phyloP scores from a whole-genome alignment of 2,113 vertebrate genomes.

The Aleadryas rufinucha region DNA sequence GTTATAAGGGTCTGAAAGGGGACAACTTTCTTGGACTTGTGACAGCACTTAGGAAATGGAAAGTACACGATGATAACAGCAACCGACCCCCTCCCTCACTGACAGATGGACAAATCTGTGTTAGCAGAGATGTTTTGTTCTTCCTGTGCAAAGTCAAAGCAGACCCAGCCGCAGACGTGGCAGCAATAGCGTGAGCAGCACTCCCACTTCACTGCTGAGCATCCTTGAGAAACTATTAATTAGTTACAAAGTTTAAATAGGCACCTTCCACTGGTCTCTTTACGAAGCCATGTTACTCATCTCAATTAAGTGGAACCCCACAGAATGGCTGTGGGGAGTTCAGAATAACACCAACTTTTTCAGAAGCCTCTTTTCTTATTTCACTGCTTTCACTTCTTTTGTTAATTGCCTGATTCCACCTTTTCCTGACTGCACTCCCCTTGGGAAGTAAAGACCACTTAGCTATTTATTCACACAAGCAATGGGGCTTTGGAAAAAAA shows the following conservation, averaged over 20 bases:
- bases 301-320: conserved; percentile 57
- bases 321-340: conserved; percentile 31
- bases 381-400: conserved; percentile 40
- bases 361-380: conserved; percentile 41
- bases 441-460: conserved; percentile 40
- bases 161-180: not conserved
- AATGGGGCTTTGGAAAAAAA: conserved; percentile 28
- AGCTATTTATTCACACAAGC: conserved; percentile 54
- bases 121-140: not conserved
- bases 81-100: not conserved
- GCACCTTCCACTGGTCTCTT: not conserved
- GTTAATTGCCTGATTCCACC: conserved; percentile 64
- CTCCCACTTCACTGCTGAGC: not conserved
- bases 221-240: conserved; percentile 52
- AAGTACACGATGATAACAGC: not conserved
- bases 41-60: not conserved
- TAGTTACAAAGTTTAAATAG: conserved; percentile 49
- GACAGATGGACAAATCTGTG: not conserved
- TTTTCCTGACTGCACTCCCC: conserved; percentile 17
- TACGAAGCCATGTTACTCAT: not conserved
- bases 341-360: conserved; percentile 27
- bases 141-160: not conserved
- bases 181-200: not conserved
- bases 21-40: not conserved
- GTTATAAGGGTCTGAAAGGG: not conserved